Evolutionary conservation across 2,797 vertebrate species (phyloP).

Genomic region (Pitangus sulphuratus): DNA sequence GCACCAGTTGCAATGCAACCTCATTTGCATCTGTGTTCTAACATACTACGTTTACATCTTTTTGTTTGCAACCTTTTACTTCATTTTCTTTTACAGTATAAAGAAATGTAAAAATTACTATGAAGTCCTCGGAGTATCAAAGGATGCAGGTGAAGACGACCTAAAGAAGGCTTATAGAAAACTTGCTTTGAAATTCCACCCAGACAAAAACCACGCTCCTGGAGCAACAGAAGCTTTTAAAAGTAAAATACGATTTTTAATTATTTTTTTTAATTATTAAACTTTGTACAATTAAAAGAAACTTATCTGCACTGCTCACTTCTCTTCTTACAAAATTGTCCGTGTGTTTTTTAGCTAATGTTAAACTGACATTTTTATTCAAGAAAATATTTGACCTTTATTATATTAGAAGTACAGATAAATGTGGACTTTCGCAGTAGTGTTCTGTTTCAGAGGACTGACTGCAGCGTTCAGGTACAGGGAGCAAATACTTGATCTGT

Average conservation of each 20-base stretch:
- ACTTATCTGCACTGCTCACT: neutral
- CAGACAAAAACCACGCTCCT: conserved; percentile 96
- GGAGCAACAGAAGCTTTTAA: conserved; percentile 98
- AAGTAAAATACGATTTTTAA: conserved; percentile 81
- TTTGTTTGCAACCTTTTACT: neutral
- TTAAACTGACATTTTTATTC: neutral
- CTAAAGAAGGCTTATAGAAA: conserved; percentile 97
- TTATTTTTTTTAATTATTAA: neutral
- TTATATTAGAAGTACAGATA: neutral
- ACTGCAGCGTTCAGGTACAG: neutral
- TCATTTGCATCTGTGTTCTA: neutral
- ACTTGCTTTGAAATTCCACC: conserved; percentile 96
- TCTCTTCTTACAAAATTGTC: neutral
- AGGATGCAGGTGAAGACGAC: conserved; percentile 93
- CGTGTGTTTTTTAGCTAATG: neutral
- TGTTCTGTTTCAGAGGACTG: neutral
- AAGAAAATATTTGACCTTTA: neutral
- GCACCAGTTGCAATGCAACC: neutral
- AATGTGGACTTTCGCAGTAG: neutral
- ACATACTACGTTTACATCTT: neutral
- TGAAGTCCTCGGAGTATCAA: conserved; percentile 90
- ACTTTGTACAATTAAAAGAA: neutral
- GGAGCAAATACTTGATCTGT: neutral
- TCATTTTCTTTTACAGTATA: conserved; percentile 84
- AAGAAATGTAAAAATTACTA: conserved; percentile 97